Percentiles rank a stretch among this genome's conserved stretches.
Evolutionary conservation across 2,797 vertebrate genomes (phyloP).

Genomic region (Microchirus variegatus): DNA sequence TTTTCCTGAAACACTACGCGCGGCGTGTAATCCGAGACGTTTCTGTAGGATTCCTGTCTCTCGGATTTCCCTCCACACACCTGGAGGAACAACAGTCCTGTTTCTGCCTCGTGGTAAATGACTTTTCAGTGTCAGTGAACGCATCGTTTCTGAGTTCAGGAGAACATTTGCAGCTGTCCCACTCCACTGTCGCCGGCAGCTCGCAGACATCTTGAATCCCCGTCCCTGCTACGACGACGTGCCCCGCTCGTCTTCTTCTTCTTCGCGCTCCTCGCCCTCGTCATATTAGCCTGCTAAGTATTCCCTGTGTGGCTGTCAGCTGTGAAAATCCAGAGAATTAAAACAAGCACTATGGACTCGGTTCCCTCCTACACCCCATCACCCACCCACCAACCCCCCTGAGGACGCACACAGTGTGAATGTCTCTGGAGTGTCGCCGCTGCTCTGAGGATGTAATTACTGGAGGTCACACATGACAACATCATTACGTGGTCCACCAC

Average conservation of each 20-base stretch:
- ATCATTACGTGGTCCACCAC: constrained; percentile 24
- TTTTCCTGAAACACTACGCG: not conserved
- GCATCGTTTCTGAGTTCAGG: too few relatives aligned
- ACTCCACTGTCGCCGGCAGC: constrained; percentile 14
- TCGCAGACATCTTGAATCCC: constrained; percentile 25
- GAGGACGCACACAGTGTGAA: constrained; percentile 9
- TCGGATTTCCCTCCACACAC: not conserved
- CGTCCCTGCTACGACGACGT: constrained; percentile 23
- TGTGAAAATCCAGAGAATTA: constrained; percentile 45
- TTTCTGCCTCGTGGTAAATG: not conserved
- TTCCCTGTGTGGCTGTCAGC: constrained; percentile 28
- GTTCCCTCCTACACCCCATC: not conserved
- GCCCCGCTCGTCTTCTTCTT: not conserved
- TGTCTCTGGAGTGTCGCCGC: constrained; percentile 20
- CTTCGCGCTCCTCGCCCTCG: constrained; percentile 19
- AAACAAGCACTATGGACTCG: constrained; percentile 22
- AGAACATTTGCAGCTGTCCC: constrained; percentile 24
- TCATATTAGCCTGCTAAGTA: constrained; percentile 19
- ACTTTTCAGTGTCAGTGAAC: too few relatives aligned
- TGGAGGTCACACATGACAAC: constrained; percentile 37
- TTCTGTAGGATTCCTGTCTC: not conserved
- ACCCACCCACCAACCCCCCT: constrained; percentile 2
- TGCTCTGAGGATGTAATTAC: constrained; percentile 32
- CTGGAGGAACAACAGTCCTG: not conserved
- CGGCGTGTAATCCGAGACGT: too few relatives aligned